Base-by-base conservation (phyloP, 2,888 invertebrate genomes). In the Ennomos erosarius region DNA sequence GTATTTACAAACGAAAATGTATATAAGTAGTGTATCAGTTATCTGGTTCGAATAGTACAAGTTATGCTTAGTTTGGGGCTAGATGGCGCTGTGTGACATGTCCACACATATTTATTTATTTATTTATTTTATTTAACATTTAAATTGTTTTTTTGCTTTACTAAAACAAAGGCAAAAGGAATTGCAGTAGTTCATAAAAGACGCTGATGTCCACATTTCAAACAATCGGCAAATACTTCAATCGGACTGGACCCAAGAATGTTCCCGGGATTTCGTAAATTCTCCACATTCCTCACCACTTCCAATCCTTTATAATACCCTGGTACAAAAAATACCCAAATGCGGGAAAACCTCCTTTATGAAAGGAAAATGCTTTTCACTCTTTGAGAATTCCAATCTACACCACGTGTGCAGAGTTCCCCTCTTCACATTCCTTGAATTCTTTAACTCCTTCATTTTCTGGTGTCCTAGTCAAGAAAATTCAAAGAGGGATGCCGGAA, bases 271-370 rank as follows among this genome's bases (percentile, higher is more conserved):
- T 76, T 63, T 73, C 68, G 65, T 70, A 60, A 73, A 77, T 83
- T 62, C 65, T 61, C 50, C 43, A 59, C 75, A 87, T 87, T 81
- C 76, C 71, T 76, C 10, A 36, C 16, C 46, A 70, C 74, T 65
- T 74, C 75, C 75, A 65, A 54, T 13, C 8, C 11, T 49, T 73
- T 64, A 77, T 92, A 83, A 44, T 55, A 34, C 62, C 91, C 91
- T 88, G 73, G 90, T 92, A 67, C 62, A 74, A 82, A 89, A 88
- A 91, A 92, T 92, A 83, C 85, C 84, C 88, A 78, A 88, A 87
- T 92, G 92, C 89, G 92, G 90, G 92, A 93, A 92, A 90, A 88
- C 83, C 85, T 87, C 77, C 89, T 84, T 80, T 87, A 87, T 83
- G 83, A 81, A 81, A 78, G 73, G 70, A 75, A 78, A 76, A 64